Conservation (phyloP, 2,888 invertebrate genomes). For the Sinotaia quadrata region DNA sequence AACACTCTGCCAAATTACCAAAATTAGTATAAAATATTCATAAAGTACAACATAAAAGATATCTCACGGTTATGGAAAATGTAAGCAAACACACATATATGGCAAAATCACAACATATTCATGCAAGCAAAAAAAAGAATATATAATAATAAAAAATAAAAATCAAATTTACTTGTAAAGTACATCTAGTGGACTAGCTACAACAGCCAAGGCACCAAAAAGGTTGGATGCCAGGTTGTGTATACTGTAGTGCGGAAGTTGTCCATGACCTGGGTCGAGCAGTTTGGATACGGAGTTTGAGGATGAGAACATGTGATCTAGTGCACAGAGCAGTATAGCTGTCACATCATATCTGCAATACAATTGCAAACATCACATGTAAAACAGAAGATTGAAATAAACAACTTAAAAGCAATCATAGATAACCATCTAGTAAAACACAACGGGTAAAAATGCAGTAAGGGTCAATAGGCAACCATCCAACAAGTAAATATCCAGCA, state of each 20-base stretch:
- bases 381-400: not conserved
- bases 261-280: slow-evolving; percentile 59
- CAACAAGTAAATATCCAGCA: too few species aligned
- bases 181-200: slow-evolving; percentile 60
- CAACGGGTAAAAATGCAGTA: too few species aligned
- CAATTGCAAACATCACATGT: not conserved
- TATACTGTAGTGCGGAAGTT: slow-evolving; percentile 62
- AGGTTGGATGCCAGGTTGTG: slow-evolving; percentile 67
- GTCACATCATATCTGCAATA: slow-evolving; percentile 61
- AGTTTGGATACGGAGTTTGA: slow-evolving; percentile 56
- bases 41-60: too few species aligned
- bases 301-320: slow-evolving; percentile 56
- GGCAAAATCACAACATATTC: too few species aligned
- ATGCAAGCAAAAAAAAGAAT: too few species aligned
- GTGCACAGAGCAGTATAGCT: slow-evolving; percentile 56
- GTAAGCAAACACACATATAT: too few species aligned
- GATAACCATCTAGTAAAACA: not conserved
- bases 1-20: slow-evolving; percentile 62
- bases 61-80: too few species aligned
- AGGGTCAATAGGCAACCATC: too few species aligned
- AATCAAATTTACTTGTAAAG: slow-evolving; percentile 68
- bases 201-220: slow-evolving; percentile 60
- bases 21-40: too few species aligned
- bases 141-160: too few species aligned
- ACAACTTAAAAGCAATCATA: not conserved